These are phyloP conservation scores for Protobothrops flavoviridis DNA, from an alignment of 2,113 vertebrate genomes.

Conservation along the genomic window DNA sequence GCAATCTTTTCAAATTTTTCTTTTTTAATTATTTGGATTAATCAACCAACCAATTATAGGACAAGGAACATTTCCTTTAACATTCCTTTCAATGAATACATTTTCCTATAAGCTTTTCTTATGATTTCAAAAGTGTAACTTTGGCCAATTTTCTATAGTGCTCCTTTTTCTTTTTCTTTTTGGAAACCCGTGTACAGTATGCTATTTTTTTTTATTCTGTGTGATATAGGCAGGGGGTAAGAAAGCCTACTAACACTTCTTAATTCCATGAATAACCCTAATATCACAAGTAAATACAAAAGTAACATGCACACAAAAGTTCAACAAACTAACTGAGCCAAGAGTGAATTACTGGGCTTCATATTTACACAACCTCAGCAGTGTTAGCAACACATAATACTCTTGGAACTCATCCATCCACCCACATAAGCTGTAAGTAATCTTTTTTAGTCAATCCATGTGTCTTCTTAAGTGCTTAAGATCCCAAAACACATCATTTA, in stretches of 20 bases:
- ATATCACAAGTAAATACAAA: neutral
- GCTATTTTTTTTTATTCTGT: neutral
- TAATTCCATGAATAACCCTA: neutral
- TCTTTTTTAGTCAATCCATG: neutral
- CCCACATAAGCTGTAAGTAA: neutral
- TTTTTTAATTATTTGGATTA: neutral
- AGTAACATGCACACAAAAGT: neutral
- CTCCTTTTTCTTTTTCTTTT: neutral
- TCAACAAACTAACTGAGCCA: neutral
- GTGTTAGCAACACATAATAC: neutral
- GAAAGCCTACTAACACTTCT: neutral
- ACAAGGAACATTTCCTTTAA: neutral
- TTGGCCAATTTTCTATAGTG: neutral
- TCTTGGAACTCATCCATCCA: neutral
- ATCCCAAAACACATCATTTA: neutral
- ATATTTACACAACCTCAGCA: neutral
- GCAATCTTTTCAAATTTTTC: neutral
- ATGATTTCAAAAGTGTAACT: neutral
- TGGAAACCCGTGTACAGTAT: neutral
- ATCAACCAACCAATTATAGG: neutral
- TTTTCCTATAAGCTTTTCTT: neutral
- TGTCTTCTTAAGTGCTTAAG: neutral
- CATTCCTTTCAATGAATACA: neutral
- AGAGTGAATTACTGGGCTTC: neutral
- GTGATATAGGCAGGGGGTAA: neutral